Conservation (phyloP, 2,113 vertebrate species). For the Limanda limanda region DNA sequence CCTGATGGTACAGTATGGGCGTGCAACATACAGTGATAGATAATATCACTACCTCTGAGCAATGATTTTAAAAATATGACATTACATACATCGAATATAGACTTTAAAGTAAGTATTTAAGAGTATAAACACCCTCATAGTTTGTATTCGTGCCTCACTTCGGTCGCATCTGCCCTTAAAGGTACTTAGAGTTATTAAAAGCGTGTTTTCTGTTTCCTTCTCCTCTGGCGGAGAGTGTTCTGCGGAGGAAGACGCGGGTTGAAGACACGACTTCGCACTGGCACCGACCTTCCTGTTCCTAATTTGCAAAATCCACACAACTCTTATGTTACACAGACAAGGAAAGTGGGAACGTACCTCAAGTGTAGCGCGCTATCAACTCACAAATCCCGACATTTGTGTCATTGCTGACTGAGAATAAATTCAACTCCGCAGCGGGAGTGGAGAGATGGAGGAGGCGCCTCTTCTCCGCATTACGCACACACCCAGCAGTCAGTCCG, state of each 20-base stretch:
- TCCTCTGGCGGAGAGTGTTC: slow-evolving; percentile 25
- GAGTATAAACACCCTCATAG: background rate
- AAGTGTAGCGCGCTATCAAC: slow-evolving; percentile 6
- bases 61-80: background rate
- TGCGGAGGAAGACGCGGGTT: background rate
- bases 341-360: slow-evolving; percentile 61
- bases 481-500: background rate
- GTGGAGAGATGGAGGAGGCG: background rate
- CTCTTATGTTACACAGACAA: background rate
- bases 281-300: background rate
- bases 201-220: slow-evolving; percentile 39
- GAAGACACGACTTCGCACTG: background rate
- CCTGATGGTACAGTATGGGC: background rate
- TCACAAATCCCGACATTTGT: slow-evolving; percentile 47
- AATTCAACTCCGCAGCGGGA: background rate
- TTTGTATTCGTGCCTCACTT: background rate
- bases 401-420: slow-evolving; percentile 45
- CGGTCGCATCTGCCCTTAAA: background rate
- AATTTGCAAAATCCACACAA: background rate
- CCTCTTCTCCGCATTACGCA: background rate
- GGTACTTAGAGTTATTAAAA: background rate
- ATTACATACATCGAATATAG: background rate
- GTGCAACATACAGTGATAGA: background rate
- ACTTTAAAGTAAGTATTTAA: background rate
- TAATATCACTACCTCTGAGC: background rate